Evolutionary conservation across 1,140 invertebrate species (phyloP).

Genomic region (Pristionchus pacificus): DNA sequence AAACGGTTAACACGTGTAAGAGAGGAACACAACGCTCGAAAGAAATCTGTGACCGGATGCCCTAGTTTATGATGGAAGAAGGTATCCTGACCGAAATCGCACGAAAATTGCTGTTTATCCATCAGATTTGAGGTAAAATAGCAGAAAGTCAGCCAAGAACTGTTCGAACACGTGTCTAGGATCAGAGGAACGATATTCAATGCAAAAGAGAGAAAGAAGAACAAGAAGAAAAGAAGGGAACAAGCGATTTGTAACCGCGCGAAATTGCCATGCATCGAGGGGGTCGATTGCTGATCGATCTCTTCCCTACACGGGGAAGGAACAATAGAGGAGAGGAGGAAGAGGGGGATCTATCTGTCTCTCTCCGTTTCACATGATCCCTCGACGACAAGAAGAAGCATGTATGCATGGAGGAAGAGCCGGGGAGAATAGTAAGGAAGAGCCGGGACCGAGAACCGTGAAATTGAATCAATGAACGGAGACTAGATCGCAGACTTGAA

Average conservation of each 20-base stretch:
- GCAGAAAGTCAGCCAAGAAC: neutral
- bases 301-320: too few species aligned
- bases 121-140: slow-evolving; percentile 8
- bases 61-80: neutral
- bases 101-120: neutral
- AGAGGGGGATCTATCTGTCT: too few species aligned
- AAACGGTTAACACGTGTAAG: neutral
- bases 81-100: neutral
- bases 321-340: too few species aligned
- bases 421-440: too few species aligned
- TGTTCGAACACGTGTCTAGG: neutral
- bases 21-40: neutral
- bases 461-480: too few species aligned
- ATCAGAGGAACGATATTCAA: slow-evolving; percentile 6
- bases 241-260: neutral
- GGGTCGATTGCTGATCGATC: too few species aligned
- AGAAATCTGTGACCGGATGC: neutral
- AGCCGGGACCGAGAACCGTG: too few species aligned
- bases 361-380: too few species aligned
- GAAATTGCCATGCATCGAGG: too few species aligned
- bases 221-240: neutral
- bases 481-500: too few species aligned
- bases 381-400: too few species aligned
- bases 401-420: too few species aligned
- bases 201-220: slow-evolving; percentile 1